Evolutionary conservation across 2,113 vertebrate species (phyloP), one percentile per base, ranked within the genome.

Genomic region (Struthidea cinerea): DNA sequence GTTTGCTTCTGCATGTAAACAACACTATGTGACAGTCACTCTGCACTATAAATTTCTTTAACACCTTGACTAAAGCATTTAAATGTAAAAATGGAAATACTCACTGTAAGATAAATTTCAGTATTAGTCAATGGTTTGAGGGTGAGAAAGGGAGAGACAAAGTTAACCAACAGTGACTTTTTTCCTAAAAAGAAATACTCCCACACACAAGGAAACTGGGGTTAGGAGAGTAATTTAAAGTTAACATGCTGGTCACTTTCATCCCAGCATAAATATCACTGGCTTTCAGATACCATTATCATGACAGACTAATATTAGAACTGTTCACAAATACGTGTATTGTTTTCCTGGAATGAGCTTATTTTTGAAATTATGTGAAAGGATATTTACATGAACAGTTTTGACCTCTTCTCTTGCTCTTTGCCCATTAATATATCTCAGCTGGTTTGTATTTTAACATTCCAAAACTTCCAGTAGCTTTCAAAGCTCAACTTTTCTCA

Each of bases 401-500:
- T 46, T 95, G 94, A 95, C 89, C 93, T 85, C 81, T 77, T 85
- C 39, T 80, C 75, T 84, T 90, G 82, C 68, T 88, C 88, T 93
- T 70, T 88, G 37, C 20, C 46, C 28, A 50, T 46, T 81, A 84
- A 84, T 52, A 3, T 49, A 35, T 86, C 44, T 86, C 88, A 94
- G 71, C 47, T 93, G 76, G 64, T 70, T 83, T 80, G 52, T 42
- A 56, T 91, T 73, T 60, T 28, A 84, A 86, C 60, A 75, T 92
- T 93, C 47, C 55, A 90, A 69, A 84, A 71, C 39, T 67, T 90
- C 26, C 71, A 84, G 63, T n/a, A 59, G n/a, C 55, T 88, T 78
- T 88, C 47, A 85, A 78, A 92, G n/a, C 44, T 50, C 64, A 85
- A 24, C 44, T 78, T 87, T 32, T 77, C 69, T 75, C 28, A 89